Percentiles rank a stretch among this genome's conserved stretches.
Evolutionary conservation across 2,797 vertebrate genomes (phyloP).

Genomic region (Gymnodraco acuticeps): DNA sequence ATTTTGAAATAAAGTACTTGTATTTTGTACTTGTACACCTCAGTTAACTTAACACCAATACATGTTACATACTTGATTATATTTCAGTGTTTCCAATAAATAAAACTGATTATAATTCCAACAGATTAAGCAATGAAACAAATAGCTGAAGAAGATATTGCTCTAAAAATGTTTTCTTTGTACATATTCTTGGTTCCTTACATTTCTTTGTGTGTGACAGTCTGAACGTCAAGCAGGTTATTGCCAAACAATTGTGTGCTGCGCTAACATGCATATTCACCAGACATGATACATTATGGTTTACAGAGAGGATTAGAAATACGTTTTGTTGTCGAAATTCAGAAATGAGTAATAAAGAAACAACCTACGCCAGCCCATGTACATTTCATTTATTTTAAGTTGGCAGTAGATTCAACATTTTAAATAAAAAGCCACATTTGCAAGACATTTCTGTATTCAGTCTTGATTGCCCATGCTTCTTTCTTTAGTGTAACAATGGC

Average conservation of each 20-base stretch:
- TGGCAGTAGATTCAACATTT: neutral
- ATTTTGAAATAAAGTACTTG: neutral
- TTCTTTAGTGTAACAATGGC: slow-evolving; percentile 14
- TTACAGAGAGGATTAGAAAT: neutral
- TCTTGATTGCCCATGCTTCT: slow-evolving; percentile 15
- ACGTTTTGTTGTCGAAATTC: slow-evolving; percentile 1
- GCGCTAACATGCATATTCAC: slow-evolving; percentile 8
- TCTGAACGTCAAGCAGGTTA: neutral
- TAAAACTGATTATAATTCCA: neutral
- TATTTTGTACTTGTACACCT: neutral
- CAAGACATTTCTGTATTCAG: slow-evolving; percentile 4
- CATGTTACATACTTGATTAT: slow-evolving; percentile 21
- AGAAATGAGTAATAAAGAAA: slow-evolving; percentile 10
- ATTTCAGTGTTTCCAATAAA: slow-evolving; percentile 27
- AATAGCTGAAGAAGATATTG: neutral
- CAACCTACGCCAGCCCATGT: neutral
- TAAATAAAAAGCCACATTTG: slow-evolving; percentile 16
- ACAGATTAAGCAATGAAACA: slow-evolving; percentile 2
- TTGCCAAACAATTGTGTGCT: slow-evolving; percentile 3
- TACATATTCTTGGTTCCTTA: neutral
- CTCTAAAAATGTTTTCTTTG: neutral
- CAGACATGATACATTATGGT: neutral
- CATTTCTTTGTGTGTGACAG: neutral
- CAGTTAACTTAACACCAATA: neutral
- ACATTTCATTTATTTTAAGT: neutral